Conservation (phyloP, 2,113 vertebrate species). For the Merops nubicus region DNA sequence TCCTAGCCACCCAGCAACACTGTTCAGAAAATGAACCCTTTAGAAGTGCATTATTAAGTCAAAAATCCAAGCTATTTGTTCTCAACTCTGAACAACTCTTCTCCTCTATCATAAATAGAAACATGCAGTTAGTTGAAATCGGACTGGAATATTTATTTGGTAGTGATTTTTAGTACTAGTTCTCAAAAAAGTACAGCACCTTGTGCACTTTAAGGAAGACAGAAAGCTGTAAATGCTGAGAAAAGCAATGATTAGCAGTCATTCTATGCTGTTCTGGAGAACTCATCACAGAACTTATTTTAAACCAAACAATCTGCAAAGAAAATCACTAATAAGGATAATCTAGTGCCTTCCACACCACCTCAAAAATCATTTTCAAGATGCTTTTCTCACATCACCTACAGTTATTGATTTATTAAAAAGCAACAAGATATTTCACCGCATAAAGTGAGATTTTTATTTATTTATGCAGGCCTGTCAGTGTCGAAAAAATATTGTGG, state of each 20-base stretch:
- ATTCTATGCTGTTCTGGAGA: slow-evolving; percentile 17
- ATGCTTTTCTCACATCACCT: not conserved
- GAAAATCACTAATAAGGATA: slow-evolving; percentile 47
- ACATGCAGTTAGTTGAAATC: slow-evolving; percentile 1
- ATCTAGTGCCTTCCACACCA: not conserved
- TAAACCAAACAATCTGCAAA: slow-evolving; percentile 34
- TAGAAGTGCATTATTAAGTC: not conserved
- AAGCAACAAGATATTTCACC: slow-evolving; percentile 26
- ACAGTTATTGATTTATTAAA: slow-evolving; percentile 51
- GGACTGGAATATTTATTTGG: slow-evolving; percentile 22
- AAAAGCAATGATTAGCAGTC: not conserved
- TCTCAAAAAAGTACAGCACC: slow-evolving; percentile 4
- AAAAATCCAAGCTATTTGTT: slow-evolving; percentile 17
- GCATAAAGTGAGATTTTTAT: slow-evolving; percentile 24
- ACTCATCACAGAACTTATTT: not conserved
- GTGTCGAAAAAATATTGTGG: slow-evolving; percentile 19
- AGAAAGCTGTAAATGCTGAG: slow-evolving; percentile 18
- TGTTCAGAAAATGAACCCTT: no score
- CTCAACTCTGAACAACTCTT: not conserved
- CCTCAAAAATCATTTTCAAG: slow-evolving; percentile 20
- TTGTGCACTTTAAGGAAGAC: not conserved
- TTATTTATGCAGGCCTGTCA: slow-evolving; percentile 52
- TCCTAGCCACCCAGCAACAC: rapidly evolving
- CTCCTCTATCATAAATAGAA: slow-evolving; percentile 37
- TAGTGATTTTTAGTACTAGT: not conserved